phyloP scores from a whole-genome alignment of 2,888 invertebrate genomes.

The Epistrophe eligans region DNA sequence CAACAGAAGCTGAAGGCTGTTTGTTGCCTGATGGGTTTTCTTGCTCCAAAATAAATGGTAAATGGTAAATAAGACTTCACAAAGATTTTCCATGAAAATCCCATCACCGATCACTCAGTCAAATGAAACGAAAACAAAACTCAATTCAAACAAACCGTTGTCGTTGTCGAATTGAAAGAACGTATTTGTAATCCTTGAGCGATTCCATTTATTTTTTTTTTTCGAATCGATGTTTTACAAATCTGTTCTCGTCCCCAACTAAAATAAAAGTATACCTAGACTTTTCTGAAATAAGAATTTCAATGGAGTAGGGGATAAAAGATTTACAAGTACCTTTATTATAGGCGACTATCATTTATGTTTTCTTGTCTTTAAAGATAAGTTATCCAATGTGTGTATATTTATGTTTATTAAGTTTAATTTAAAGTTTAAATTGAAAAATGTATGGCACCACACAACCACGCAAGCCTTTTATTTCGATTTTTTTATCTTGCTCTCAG shows the following conservation, averaged over 20 bases:
- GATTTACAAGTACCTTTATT: not conserved
- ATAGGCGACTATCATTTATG: no score
- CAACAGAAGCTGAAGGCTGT: conserved; percentile 10
- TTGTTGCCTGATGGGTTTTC: conserved; percentile 8
- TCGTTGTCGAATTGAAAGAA: conserved; percentile 65
- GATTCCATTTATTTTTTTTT: conserved; percentile 66
- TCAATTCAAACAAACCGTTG: conserved; percentile 45
- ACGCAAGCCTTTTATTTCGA: no score
- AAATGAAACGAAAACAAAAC: conserved; percentile 75
- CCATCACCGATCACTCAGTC: conserved; percentile 54
- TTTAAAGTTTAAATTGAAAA: no score
- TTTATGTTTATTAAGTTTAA: no score
- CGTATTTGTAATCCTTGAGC: conserved; percentile 70
- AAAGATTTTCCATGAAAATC: conserved; percentile 68
- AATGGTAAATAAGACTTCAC: conserved; percentile 62
- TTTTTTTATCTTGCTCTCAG: no score
- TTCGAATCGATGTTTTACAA: conserved; percentile 61
- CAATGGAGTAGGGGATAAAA: conserved; percentile 2
- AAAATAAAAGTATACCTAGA: not conserved
- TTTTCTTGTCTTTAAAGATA: no score
- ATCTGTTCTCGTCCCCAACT: conserved; percentile 39
- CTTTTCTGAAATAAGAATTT: not conserved
- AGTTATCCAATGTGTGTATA: no score
- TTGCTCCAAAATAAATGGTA: conserved; percentile 50
- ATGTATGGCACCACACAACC: no score